Evolutionary conservation across 2,113 vertebrate species (phyloP).

Genomic region (Bufo bufo): DNA sequence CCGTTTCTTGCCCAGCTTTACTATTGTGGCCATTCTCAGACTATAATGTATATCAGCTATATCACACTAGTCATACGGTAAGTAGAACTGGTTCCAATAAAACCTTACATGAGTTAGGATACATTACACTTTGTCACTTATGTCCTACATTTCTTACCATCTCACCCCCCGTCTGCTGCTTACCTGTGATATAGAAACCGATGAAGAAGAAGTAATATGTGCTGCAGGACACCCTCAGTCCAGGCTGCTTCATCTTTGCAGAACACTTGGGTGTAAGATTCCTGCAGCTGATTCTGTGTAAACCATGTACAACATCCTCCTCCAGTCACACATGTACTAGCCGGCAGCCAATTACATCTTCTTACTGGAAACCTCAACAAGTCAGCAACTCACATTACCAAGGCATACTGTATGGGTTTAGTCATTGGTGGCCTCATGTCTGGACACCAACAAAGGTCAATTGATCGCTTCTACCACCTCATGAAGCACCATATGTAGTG

Average conservation of each 20-base stretch:
- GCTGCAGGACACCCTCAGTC: background rate
- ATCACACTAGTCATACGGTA: background rate
- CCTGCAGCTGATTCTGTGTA: slow-evolving; percentile 33
- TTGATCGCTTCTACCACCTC: too few species aligned
- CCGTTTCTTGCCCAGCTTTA: background rate
- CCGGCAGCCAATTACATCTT: background rate
- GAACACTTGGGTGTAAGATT: background rate
- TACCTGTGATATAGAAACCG: slow-evolving; percentile 39
- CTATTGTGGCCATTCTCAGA: background rate
- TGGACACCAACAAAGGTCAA: background rate
- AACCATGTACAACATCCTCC: background rate
- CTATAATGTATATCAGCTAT: background rate
- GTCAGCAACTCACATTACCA: background rate
- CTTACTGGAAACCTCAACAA: background rate
- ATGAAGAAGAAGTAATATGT: background rate
- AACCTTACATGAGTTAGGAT: background rate
- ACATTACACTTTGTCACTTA: background rate
- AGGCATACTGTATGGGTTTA: background rate
- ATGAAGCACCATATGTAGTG: background rate
- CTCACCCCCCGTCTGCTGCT: background rate
- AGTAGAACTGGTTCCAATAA: background rate
- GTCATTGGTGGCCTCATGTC: background rate
- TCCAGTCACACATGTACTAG: background rate
- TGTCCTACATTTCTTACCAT: slow-evolving; percentile 9
- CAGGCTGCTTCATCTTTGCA: slow-evolving; percentile 41